Base-by-base conservation (phyloP, 2,888 invertebrate species). In the Heliconius charithonia region DNA sequence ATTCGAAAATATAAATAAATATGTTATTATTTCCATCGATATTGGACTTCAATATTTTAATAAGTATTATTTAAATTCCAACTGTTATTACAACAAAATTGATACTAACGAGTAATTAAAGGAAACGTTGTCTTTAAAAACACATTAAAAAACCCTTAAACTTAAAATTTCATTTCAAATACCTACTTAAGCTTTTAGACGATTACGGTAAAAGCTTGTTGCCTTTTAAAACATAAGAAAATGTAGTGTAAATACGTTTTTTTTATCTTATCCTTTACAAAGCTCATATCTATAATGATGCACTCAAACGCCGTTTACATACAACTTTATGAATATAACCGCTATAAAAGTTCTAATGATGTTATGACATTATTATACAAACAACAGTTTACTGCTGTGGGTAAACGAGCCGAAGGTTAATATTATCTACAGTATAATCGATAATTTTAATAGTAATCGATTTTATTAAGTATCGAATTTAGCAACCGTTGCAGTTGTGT, bases 201-300 rank as follows among this genome's bases (percentile, higher is more conserved):
- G 89, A 92, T 92, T 91, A 92, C 88, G 87, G 88, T 86, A 89
- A 90, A 91, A 90, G 89, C 85, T 83, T 83, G 86, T 85, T 84
- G 77, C 76, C 75, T 72, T 78, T 82, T 81, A 81, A 82, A 85
- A 88, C 87, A 86, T 88, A 85, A 87, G 83, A 85, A 86, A 59
- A 84, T 83, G 84, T 85, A 85, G 83, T 85, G 86, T 90, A 89
- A 89, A 89, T 88, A 87, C 81, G 3, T 51, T 80, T 37, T 76
- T 67, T 81, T 87, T 89, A 91, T 91, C 90, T 91, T 87, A 90
- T 89, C 89, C 83, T 77, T 83, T 86, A 89, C 89, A 85, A 85
- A 83, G 82, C 78, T 81, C 83, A 83, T 82, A 85, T 85, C 85
- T 86, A 86, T 89, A 88, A 89, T 84, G 87, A 86, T 84, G 87